Percentiles rank a stretch among this genome's conserved stretches.
Evolutionary conservation across 2,888 invertebrate species (phyloP).

Genomic region (Poecilus cupreus): DNA sequence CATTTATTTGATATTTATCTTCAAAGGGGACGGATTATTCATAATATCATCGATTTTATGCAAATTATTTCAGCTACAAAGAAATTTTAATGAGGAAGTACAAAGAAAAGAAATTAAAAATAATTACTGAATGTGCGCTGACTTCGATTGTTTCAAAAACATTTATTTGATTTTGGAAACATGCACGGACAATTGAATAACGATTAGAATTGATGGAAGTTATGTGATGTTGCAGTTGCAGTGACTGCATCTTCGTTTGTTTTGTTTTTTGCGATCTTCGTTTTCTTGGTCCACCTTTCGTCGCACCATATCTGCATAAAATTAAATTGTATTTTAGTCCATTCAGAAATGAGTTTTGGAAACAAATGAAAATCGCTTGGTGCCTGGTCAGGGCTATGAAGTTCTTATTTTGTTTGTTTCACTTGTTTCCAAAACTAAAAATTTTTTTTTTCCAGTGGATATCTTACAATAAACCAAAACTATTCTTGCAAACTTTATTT

Average conservation of each 20-base stretch:
- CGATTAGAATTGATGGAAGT: slow-evolving; percentile 4
- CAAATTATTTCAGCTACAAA: slow-evolving; percentile 9
- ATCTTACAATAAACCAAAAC: too few relatives aligned
- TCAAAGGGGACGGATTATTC: slow-evolving; percentile 29
- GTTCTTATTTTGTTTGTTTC: too few relatives aligned
- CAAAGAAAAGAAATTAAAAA: neutral
- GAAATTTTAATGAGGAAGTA: neutral
- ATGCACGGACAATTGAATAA: neutral
- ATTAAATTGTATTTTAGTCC: neutral
- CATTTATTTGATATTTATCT: slow-evolving; percentile 17
- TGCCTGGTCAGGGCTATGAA: too few relatives aligned
- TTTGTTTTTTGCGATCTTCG: slow-evolving; percentile 68
- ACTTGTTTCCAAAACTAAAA: too few relatives aligned
- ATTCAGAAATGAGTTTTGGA: too few relatives aligned
- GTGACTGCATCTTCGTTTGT: slow-evolving; percentile 65
- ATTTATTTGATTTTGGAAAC: slow-evolving; percentile 31
- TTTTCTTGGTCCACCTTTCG: slow-evolving; percentile 70
- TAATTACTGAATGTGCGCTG: neutral
- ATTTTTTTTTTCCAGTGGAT: too few relatives aligned
- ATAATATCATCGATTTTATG: slow-evolving; percentile 10
- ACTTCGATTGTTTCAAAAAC: slow-evolving; percentile 11
- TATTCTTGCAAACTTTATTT: too few relatives aligned
- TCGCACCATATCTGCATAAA: slow-evolving; percentile 68
- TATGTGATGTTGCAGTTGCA: slow-evolving; percentile 69
- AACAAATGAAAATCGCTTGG: too few relatives aligned